phyloP scores from a whole-genome alignment of 2,888 invertebrate genomes.

The Tuta absoluta region DNA sequence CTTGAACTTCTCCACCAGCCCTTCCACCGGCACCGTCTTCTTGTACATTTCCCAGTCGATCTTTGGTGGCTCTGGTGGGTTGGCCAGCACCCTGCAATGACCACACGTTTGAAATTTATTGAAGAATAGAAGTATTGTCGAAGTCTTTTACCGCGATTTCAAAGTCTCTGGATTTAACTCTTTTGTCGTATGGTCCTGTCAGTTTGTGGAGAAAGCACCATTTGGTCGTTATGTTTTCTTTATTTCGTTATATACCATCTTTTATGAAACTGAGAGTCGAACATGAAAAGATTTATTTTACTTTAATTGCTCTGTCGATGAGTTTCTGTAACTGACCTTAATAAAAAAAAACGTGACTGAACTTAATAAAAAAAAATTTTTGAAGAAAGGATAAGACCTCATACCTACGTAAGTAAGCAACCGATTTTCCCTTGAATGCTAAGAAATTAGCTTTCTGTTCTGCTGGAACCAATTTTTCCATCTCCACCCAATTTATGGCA shows the following conservation, averaged over 20 bases:
- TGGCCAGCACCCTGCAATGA: conserved; percentile 52
- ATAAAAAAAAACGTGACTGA: background rate
- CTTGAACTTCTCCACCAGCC: conserved; percentile 63
- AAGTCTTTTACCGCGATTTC: no score
- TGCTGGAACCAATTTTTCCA: conserved; percentile 58
- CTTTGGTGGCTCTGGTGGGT: conserved; percentile 59
- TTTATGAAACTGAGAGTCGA: no score
- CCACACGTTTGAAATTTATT: background rate
- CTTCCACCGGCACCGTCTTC: conserved; percentile 54
- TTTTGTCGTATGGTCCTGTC: no score
- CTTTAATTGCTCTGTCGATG: no score
- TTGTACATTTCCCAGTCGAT: conserved; percentile 67
- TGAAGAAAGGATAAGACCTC: background rate
- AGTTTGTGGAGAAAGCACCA: no score
- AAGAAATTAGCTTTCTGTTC: conserved; percentile 57
- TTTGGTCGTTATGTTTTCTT: no score
- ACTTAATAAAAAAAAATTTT: background rate
- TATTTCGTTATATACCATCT: no score
- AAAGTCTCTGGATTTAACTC: no score
- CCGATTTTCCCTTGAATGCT: conserved; percentile 65
- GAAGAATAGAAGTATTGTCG: no score
- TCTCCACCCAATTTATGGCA: conserved; percentile 61
- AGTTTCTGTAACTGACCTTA: no score
- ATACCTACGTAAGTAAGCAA: conserved; percentile 60
- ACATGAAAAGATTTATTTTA: no score